Evolutionary conservation across 2,113 vertebrate species (phyloP), one percentile per base, ranked within the genome.

Genomic region (Passer domesticus): DNA sequence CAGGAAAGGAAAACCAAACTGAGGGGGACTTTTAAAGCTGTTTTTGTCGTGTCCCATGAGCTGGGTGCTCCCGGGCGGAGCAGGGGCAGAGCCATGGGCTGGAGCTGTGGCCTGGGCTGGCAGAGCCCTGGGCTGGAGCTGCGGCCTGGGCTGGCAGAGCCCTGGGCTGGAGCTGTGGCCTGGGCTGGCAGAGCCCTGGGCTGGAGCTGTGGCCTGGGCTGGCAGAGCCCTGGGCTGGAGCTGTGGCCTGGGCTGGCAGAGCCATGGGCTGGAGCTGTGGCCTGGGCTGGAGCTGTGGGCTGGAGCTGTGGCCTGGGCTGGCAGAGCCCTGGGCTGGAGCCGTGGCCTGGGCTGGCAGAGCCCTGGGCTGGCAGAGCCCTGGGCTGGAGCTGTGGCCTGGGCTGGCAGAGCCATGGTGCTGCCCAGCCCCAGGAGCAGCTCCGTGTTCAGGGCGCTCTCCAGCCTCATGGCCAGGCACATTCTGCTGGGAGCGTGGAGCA

Each of bases 51-150:
- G 37, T 50, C 28, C 14, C 55, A 3, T 0, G 2, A 15, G 8
- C 44, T 0, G 0, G 10, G 58, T 1, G 9, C 49, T 75, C n/a
- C 30, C 0, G 6, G 7, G 58, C 1, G 12, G 1, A 4, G 83
- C 52, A 14, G 52, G 11, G 78, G 21, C 60, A 24, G 67, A 37
- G 25, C 2, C 53, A 5, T 3, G 58, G 27, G 0, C 6, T 31
- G 23, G 5, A 15, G 30, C 62, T 18, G 41, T 35, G 86, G n/a
- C n/a, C 63, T 70, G 76, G 47, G 74, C 68, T 39, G 0, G 37
- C 6, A 37, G 30, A 69, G 30, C 55, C 1, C 4, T 3, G 58
- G 27, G 0, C 6, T 31, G 23, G 5, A 15, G 30, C 62, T 20
- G 41, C n/a, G 86, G n/a, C n/a, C 63, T 70, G 76, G 47, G 74